Conservation (phyloP, 1,140 invertebrate species). For the Drosophila sulfurigaster region DNA sequence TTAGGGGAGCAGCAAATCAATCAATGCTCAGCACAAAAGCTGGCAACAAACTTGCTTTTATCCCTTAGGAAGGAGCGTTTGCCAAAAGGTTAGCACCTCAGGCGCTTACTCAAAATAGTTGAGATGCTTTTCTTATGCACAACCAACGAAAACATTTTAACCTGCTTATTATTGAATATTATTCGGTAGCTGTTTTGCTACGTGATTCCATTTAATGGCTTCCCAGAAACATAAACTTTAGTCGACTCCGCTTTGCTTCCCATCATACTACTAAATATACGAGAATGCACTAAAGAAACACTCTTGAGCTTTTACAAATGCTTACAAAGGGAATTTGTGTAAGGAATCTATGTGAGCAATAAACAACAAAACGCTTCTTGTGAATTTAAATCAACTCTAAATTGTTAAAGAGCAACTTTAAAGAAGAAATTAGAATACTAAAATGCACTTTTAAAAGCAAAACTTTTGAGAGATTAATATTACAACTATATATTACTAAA, state of each 20-base stretch:
- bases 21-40: constrained; percentile 51
- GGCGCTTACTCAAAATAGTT: constrained; percentile 52
- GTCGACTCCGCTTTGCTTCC: not conserved
- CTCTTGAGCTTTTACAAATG: constrained; percentile 6
- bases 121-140: constrained; percentile 18
- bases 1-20: constrained; percentile 50
- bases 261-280: too few relatives aligned
- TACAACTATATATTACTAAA: not conserved
- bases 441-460: too few relatives aligned
- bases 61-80: not conserved
- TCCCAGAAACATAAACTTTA: constrained; percentile 51
- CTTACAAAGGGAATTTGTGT: constrained; percentile 12
- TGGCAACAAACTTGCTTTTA: constrained; percentile 11
- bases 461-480: too few relatives aligned
- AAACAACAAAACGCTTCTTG: not conserved
- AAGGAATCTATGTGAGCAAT: not conserved
- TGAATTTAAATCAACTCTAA: constrained; percentile 19
- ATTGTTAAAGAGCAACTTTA: too few relatives aligned
- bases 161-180: constrained; percentile 64
- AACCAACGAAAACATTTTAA: constrained; percentile 27
- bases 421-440: too few relatives aligned
- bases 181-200: constrained; percentile 38
- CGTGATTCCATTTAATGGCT: constrained; percentile 58
- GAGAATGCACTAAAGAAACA: not conserved
- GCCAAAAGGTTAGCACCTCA: constrained; percentile 51